Base-by-base conservation (phyloP, 2,888 invertebrate species). In the Molorchus minor region DNA sequence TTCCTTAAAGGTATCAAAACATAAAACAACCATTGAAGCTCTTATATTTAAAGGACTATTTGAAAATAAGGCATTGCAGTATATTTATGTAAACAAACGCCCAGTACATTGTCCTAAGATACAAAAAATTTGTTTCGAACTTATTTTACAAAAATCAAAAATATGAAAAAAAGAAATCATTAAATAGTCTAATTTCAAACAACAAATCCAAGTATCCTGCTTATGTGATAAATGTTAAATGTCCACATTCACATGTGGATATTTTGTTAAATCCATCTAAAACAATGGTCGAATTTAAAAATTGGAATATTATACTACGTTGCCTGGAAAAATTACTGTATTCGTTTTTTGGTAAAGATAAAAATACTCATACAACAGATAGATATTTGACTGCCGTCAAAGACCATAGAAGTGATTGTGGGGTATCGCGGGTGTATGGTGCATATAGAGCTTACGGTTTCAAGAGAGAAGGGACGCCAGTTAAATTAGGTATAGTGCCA, bases 51-150 rank as follows among this genome's bases (percentile, higher is more conserved):
- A 82, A 64, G 81, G 82, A 38, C 71, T 79, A 8, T 77, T 80
- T 54, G 65, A 70, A 36, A 81, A 79, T 38, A 84, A 82, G 62
- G 77, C 79, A 52, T 75, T 83, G 16, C 88, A 89, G 70, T 87
- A 86, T 79, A 79, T 91, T 43, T 91, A 85, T 77, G 81, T 91
- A 3, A 91, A 91, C 79, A 85, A 84, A 65, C 81, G 86, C 64
- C 82, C 83, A 36, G 75, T 90, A 2, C 67, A 78, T 44, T 84
- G 83, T 58, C 81, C 83, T 29, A 83, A 82, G 75, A 77, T 86
- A 45, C 82, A 84, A 64, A 82, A n/a, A 82, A 67, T 61, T 80
- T 20, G 60, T 85, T 3, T 80, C 80, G 53, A 68, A 75, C 38
- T 47, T 80, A 15, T 72, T 85, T 29, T 73, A 74, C 30, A 67